Evolutionary conservation across 2,113 vertebrate genomes (phyloP).

Genomic region (Sterna hirundo): DNA sequence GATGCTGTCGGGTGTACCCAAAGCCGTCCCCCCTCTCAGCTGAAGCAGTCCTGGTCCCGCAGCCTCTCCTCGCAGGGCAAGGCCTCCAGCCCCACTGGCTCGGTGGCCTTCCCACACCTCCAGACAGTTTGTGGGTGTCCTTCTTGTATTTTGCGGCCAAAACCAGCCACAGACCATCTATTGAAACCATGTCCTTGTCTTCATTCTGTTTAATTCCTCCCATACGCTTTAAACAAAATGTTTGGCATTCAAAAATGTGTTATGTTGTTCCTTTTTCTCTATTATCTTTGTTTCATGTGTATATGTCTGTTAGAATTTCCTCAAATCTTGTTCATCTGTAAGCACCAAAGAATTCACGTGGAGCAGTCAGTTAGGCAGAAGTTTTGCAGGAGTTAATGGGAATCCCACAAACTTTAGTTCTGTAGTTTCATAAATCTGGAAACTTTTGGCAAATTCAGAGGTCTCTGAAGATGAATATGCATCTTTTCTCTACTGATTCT

Average conservation of each 20-base stretch:
- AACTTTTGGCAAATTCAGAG: not conserved
- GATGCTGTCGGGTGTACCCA: rapidly evolving
- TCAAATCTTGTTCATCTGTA: not conserved
- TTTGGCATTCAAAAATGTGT: not conserved
- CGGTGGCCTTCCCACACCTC: rapidly evolving
- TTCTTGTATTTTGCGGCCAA: not conserved
- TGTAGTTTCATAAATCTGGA: not conserved
- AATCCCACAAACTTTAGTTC: not conserved
- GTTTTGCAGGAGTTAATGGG: not conserved
- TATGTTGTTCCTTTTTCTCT: not conserved
- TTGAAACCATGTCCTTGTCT: not conserved
- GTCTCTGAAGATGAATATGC: not conserved
- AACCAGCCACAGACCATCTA: not conserved
- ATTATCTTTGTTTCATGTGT: not conserved
- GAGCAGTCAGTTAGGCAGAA: not conserved
- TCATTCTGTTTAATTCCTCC: not conserved
- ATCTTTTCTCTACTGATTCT: not conserved
- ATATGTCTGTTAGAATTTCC: not conserved
- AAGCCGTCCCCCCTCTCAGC: not conserved
- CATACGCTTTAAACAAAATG: not conserved
- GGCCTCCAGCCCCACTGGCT: not conserved
- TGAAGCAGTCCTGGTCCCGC: rapidly evolving
- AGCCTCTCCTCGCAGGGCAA: not conserved
- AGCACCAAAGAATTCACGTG: not conserved
- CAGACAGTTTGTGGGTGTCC: not conserved